Percentiles rank a stretch among this genome's conserved stretches.
phyloP scores from a whole-genome alignment of 1,140 invertebrate species.

The Drosophila oshimai region DNA sequence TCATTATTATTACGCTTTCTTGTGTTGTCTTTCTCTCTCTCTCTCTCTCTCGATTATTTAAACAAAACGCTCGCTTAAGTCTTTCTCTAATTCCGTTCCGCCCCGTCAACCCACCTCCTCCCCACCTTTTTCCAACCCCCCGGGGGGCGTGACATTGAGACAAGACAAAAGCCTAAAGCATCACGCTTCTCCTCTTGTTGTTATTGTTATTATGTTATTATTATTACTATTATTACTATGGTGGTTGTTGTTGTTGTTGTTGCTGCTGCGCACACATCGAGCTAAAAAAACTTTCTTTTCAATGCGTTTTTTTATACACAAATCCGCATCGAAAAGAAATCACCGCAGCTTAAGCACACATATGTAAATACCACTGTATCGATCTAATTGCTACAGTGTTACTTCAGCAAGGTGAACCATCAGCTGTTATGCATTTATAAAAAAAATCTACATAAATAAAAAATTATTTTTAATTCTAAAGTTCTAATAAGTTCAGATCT shows the following conservation, averaged over 20 bases:
- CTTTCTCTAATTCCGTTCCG: neutral
- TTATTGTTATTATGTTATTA: neutral
- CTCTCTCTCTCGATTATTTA: conserved; percentile 38
- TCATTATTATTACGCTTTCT: conserved; percentile 69
- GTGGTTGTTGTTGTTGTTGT: conserved; percentile 7
- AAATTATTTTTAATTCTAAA: neutral
- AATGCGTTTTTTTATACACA: conserved; percentile 36
- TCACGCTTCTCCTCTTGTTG: conserved; percentile 19
- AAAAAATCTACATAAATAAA: neutral
- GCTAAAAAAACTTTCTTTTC: conserved; percentile 67
- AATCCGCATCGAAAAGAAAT: conserved; percentile 68
- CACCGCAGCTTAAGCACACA: conserved; percentile 25
- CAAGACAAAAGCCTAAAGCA: conserved; percentile 46
- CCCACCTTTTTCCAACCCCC: neutral
- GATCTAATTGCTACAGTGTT: conserved; percentile 19
- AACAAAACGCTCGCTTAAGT: conserved; percentile 45
- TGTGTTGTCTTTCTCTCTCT: conserved; percentile 21
- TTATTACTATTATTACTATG: conserved; percentile 14
- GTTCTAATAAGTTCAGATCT: no score
- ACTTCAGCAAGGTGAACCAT: neutral
- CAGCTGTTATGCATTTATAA: no score
- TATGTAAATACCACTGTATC: conserved; percentile 8
- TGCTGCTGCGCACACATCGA: conserved; percentile 6
- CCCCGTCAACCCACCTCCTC: neutral
- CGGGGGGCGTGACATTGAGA: conserved; percentile 66